phyloP scores from a whole-genome alignment of 2,888 invertebrate genomes.

The Nebria brevicollis region DNA sequence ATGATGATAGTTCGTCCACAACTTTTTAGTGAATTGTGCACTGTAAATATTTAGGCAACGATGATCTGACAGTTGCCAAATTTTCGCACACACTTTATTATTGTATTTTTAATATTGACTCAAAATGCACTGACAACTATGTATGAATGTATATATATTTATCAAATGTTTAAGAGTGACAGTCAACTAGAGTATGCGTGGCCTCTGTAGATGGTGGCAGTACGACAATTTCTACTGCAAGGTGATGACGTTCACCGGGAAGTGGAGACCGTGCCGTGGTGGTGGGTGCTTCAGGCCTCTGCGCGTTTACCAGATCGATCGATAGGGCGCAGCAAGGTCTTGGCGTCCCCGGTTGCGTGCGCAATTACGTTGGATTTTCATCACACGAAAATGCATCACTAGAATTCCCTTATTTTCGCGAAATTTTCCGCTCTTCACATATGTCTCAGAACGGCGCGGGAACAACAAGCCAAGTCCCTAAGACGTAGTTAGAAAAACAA shows the following conservation, averaged over 20 bases:
- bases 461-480: background rate
- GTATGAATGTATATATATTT: background rate
- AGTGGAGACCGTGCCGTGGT: constrained; percentile 7
- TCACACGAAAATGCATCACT: background rate
- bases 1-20: background rate
- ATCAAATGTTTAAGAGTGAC: background rate
- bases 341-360: constrained; percentile 6
- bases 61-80: background rate
- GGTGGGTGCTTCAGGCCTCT: constrained; percentile 9
- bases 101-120: background rate
- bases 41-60: background rate
- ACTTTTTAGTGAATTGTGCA: background rate
- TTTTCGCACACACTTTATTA: background rate
- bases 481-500: background rate
- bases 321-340: constrained; percentile 14
- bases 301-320: constrained; percentile 13
- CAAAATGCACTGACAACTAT: background rate
- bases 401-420: background rate
- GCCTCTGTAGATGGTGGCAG: constrained; percentile 9
- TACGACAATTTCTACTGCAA: constrained; percentile 12
- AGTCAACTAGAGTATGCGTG: constrained; percentile 2
- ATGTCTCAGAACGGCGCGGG: background rate
- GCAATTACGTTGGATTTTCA: background rate
- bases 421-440: background rate
- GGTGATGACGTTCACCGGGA: constrained; percentile 18